Evolutionary conservation across 1,140 invertebrate species (phyloP), one percentile per base, ranked within the genome.

Genomic region (Battus philenor): DNA sequence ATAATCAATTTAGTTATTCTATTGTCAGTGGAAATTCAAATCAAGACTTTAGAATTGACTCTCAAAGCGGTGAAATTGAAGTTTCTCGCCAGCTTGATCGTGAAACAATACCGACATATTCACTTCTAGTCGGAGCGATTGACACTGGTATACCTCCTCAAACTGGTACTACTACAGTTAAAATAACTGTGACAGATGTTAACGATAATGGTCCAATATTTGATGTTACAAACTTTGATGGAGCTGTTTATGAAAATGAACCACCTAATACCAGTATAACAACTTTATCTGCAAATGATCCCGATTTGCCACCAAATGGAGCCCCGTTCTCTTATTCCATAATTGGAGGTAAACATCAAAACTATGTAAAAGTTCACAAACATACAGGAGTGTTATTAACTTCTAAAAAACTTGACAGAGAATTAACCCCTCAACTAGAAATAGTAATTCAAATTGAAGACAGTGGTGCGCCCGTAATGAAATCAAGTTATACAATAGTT

Each of bases 171-270:
- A 89, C 95, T 1, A 91, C 90, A 0, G 92, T 98, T 0, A 91
- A 90, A 64, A 91, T 97, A 30, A 86, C 88, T 16, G 54, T 98
- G 1, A 87, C 90, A 6, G 97, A 99, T 77, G 89, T 98, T 4
- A 98, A 98, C 75, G 97, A 99, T 59, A 98, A 98, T 72, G 95
- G 93, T 0, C 97, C 97, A 0, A 76, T 91, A 2, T 97, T 99
- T 64, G 91, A 93, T 41, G 79, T 91, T 0, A 80, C 89, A 0
- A 90, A 91, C 22, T 87, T 93, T 5, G 81, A 91, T 16, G 96
- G 94, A 0, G 91, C 93, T 54, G 90, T 98, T 0, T 89, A 89
- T 24, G 97, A 99, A 86, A 97, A 98, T 71, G 94, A 96, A 80
- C 93, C 94, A 0, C 88, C 92, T 1, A 93, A 92, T 45, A 94